These are phyloP conservation scores for Coranthus polyacanthus DNA, from an alignment of 2,797 vertebrate genomes.

Conservation along the genomic window DNA sequence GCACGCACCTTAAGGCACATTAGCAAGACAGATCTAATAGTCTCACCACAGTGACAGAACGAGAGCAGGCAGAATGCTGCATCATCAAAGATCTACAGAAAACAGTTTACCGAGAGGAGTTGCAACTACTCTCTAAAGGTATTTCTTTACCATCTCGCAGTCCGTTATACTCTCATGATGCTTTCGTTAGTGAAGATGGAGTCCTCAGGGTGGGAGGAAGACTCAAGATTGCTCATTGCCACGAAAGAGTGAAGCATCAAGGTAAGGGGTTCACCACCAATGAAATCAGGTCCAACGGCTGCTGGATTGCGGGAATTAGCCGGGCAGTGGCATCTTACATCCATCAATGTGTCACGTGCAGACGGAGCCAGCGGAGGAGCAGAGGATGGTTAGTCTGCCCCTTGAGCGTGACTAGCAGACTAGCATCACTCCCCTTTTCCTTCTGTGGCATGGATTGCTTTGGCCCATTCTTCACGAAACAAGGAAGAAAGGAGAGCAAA, in stretches of 20 bases:
- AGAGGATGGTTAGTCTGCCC: constrained; percentile 19
- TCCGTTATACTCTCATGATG: constrained; percentile 10
- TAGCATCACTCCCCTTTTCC: constrained; percentile 27
- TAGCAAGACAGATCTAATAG: constrained; percentile 10
- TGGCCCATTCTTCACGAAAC: constrained; percentile 22
- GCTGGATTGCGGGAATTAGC: constrained; percentile 18
- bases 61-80: constrained; percentile 15
- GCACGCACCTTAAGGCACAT: constrained; percentile 6
- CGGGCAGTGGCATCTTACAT: constrained; percentile 10
- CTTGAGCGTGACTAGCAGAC: constrained; percentile 8
- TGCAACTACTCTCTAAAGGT: constrained; percentile 22
- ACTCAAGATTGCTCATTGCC: constrained; percentile 21
- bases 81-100: constrained; percentile 32
- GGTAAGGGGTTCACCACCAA: constrained; percentile 33
- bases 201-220: constrained; percentile 28
- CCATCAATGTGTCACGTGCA: constrained; percentile 20
- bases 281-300: constrained; percentile 27
- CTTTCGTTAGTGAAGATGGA: constrained; percentile 17
- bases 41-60: constrained; percentile 33
- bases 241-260: constrained; percentile 29
- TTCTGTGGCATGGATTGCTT: constrained; percentile 42
- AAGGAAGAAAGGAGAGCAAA: constrained; percentile 29
- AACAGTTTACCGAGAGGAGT: constrained; percentile 16
- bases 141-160: constrained; percentile 5
- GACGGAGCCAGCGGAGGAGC: constrained; percentile 10